Evolutionary conservation across 2,113 vertebrate genomes (phyloP).

Genomic region (Protobothrops mucrosquamatus): DNA sequence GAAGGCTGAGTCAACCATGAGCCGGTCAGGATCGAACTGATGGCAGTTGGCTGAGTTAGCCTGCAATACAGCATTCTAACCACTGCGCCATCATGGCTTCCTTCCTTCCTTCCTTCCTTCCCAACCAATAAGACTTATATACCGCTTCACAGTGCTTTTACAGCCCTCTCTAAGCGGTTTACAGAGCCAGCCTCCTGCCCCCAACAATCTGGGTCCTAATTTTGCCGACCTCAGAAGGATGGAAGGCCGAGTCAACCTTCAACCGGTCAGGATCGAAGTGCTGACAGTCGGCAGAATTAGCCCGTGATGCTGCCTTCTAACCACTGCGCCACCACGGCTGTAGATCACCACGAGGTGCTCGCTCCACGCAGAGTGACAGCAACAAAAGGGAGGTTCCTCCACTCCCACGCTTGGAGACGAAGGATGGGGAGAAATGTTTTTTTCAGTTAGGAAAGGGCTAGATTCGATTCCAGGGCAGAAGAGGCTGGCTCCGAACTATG

Average conservation of each 20-base stretch:
- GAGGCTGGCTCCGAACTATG: background rate
- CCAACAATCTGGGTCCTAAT: background rate
- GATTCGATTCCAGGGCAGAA: background rate
- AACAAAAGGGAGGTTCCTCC: background rate
- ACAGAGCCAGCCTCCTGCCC: background rate
- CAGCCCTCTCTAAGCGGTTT: background rate
- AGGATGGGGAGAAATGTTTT: background rate
- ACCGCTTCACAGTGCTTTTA: too few species aligned
- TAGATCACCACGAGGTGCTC: background rate
- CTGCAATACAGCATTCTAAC: too few species aligned
- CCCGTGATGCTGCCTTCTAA: too few species aligned
- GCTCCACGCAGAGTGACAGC: background rate
- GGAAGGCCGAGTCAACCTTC: background rate
- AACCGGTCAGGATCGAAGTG: background rate
- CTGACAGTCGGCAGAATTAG: background rate
- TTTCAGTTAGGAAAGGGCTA: background rate
- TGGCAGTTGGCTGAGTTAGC: too few species aligned
- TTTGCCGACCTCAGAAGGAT: background rate
- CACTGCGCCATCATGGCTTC: too few species aligned
- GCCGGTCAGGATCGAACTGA: background rate
- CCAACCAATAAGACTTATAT: too few species aligned
- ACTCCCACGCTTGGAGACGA: background rate
- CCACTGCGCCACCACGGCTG: background rate
- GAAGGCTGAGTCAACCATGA: background rate
- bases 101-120: too few species aligned